Percentiles rank a stretch among this genome's conserved stretches.
phyloP scores from a whole-genome alignment of 2,113 vertebrate genomes.

The Tragelaphus buxtoni region DNA sequence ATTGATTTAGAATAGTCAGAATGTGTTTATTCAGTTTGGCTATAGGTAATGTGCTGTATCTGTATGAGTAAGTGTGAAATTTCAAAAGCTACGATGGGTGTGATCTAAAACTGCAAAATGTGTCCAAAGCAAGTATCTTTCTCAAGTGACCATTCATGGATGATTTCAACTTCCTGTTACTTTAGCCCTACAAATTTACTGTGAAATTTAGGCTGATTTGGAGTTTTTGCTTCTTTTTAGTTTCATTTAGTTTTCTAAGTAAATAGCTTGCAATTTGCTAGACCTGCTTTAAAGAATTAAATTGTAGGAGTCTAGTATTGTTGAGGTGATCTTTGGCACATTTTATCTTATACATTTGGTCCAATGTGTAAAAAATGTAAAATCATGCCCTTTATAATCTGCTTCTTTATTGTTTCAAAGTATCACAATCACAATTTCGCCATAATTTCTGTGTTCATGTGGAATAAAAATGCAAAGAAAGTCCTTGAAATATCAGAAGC shows the following conservation, averaged over 20 bases:
- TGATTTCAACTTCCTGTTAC: not conserved
- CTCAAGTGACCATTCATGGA: not conserved
- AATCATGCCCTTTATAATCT: not conserved
- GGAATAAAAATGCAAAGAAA: not conserved
- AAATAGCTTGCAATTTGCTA: not conserved
- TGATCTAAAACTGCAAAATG: not conserved
- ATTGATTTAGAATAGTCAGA: not conserved
- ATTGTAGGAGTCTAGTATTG: not conserved
- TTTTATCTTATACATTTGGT: not conserved
- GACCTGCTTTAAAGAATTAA: not conserved
- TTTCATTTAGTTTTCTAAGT: not conserved
- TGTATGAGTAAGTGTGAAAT: not conserved
- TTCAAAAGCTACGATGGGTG: not conserved
- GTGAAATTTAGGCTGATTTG: not conserved
- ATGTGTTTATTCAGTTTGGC: not conserved
- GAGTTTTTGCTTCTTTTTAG: not conserved
- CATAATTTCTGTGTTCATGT: not conserved
- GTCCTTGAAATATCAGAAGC: not conserved
- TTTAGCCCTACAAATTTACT: not conserved
- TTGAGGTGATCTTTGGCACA: not conserved
- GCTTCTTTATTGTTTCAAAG: constrained; percentile 1
- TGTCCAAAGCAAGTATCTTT: not conserved
- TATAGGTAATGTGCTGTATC: not conserved
- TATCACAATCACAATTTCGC: not conserved
- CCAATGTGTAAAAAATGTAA: not conserved